Base-by-base conservation (phyloP, 2,888 invertebrate species). In the Acleris emargana region DNA sequence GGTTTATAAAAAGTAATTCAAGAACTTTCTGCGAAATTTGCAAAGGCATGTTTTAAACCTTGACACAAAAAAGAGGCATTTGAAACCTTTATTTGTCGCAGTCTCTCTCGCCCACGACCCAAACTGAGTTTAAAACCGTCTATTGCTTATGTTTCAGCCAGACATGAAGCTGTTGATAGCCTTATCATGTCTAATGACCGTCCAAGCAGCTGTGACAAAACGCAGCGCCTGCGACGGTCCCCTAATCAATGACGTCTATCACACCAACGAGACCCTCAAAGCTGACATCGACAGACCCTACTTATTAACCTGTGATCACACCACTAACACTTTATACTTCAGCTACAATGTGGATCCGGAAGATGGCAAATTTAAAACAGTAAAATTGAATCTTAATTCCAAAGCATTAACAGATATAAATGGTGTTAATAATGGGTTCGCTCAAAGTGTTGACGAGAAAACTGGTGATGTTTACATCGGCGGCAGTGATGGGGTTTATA, bases 381-480 rank as follows among this genome's bases (percentile, higher is more conserved):
- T 58, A 5, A 63, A 63, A 16, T 22, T 63, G 5, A 47, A 63
- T 47, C 52, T 63, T 7, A 58, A 52, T n/a, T 52, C 45, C 11
- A 53, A 63, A 47, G 53, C 53, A 17, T 53, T 63, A 17, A 6
- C 58, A 6, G 58, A 63, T 16, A 63, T 63, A 47, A 38, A 52
- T 22, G 63, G 47, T n/a, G 52, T 53, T 3, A 17, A 22, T 11
- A 58, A 62, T 11, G 62, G 63, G 1, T 63, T 58, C 9, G 63
- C 63, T 17, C 63, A 58, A 58, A 22, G 52, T 5, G 52, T 58
- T 17, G 52, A 52, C 16, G 49, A 49, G 20, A 45, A 3, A 17
- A 63, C 58, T 4, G 17, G 51, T 13, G 58, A 58, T 3, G 45
- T 63, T 32, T 63, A 58, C 13, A 63, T 63, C 13, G 63, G 63